A percentile compares a stretch with the other conserved stretches of the same genome.
These are phyloP conservation scores for Acridotheres tristis DNA, from an alignment of 2,797 vertebrate genomes.

Conservation along the genomic window DNA sequence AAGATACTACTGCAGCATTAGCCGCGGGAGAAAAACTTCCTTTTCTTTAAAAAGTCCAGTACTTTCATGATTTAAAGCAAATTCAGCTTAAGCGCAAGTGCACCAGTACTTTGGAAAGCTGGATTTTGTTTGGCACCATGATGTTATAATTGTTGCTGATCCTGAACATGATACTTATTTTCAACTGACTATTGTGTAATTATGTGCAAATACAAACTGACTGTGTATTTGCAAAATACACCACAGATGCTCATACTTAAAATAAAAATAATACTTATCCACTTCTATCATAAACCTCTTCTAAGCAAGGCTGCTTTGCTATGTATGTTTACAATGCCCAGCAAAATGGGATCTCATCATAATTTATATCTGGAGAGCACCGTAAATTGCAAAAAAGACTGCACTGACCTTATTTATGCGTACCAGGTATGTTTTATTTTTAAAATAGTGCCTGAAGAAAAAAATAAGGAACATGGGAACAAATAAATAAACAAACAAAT, in stretches of 20 bases:
- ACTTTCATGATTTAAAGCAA: background rate
- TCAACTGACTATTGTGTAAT: background rate
- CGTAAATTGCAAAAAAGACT: background rate
- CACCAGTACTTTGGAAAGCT: background rate
- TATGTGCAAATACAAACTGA: too few relatives aligned
- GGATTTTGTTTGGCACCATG: background rate
- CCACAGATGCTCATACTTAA: background rate
- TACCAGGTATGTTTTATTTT: background rate
- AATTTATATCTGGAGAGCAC: background rate
- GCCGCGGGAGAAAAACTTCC: background rate
- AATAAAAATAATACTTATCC: background rate
- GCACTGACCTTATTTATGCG: background rate
- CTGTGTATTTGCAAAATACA: background rate
- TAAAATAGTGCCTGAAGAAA: background rate
- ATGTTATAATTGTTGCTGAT: background rate
- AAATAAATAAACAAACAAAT: background rate
- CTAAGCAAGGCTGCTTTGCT: background rate
- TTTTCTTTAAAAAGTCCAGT: background rate
- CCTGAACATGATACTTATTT: background rate
- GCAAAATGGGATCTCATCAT: background rate
- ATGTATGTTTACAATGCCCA: background rate
- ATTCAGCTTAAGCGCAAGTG: background rate
- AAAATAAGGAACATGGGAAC: background rate
- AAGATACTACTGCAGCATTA: background rate
- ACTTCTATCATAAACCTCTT: background rate